These are phyloP conservation scores for Eriosoma lanigerum DNA, from an alignment of 1,140 invertebrate species.

Conservation along the genomic window DNA sequence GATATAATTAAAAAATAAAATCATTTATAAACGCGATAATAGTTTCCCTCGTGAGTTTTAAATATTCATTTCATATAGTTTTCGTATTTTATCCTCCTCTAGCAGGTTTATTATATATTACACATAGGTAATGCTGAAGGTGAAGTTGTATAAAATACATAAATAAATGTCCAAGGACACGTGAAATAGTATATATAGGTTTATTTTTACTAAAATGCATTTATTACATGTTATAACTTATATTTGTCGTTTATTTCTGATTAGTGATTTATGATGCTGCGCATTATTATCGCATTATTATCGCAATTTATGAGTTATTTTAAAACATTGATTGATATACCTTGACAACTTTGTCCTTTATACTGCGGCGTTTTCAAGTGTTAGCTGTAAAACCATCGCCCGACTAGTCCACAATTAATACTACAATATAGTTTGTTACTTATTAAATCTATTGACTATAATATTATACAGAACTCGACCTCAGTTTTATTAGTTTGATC, in stretches of 20 bases:
- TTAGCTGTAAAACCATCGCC: background rate
- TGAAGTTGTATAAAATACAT: conserved; percentile 19
- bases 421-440: background rate
- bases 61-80: background rate
- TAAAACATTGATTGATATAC: conserved; percentile 3
- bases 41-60: background rate
- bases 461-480: conserved; percentile 22
- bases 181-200: background rate
- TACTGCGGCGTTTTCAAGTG: background rate
- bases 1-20: conserved; percentile 1
- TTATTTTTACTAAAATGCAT: conserved; percentile 24
- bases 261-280: conserved; percentile 6
- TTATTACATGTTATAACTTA: conserved; percentile 19
- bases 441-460: conserved; percentile 4
- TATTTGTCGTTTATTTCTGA: background rate
- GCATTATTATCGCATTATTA: too few relatives aligned
- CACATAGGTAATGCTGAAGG: background rate
- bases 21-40: background rate
- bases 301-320: conserved; percentile 15
- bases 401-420: background rate
- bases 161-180: conserved; percentile 23
- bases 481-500: conserved; percentile 42
- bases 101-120: background rate
- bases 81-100: conserved; percentile 24
- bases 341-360: conserved; percentile 17